Evolutionary conservation across 2,113 vertebrate genomes (phyloP).

Genomic region (Rhea pennata): DNA sequence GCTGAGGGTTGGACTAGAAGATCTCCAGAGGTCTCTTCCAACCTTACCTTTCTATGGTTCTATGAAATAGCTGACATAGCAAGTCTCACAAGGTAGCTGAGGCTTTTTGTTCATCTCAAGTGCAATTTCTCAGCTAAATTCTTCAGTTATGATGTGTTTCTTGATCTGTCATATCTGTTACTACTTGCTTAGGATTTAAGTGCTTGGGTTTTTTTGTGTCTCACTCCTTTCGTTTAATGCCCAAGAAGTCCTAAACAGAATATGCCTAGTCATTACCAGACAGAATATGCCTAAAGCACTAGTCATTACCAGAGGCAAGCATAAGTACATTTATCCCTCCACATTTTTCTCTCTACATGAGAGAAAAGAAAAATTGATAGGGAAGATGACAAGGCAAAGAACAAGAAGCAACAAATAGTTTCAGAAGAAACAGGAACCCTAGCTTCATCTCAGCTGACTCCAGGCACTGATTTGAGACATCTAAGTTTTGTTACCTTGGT

Average conservation of each 20-base stretch:
- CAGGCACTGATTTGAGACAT: not conserved
- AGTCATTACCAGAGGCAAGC: not conserved
- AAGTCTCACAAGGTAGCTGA: not conserved
- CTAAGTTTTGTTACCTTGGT: not conserved
- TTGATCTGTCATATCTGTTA: not conserved
- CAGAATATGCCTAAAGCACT: not conserved
- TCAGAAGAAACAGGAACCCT: not conserved
- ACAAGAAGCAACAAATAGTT: not conserved
- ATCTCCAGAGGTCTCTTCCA: no score
- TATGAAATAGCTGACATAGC: not conserved
- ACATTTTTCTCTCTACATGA: not conserved
- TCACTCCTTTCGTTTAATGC: not conserved
- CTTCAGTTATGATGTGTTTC: not conserved
- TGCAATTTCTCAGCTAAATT: not conserved
- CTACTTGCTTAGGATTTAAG: not conserved
- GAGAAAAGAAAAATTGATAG: not conserved
- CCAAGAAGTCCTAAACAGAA: not conserved
- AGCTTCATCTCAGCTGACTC: not conserved
- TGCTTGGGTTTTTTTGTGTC: not conserved
- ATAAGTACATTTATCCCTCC: not conserved
- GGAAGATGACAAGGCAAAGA: not conserved
- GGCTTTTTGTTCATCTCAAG: slow-evolving; percentile 6
- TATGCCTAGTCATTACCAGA: not conserved
- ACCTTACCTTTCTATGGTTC: no score
- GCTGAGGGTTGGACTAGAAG: no score